Evolutionary conservation across 2,113 vertebrate genomes (phyloP).

Genomic region (Polypterus senegalus): DNA sequence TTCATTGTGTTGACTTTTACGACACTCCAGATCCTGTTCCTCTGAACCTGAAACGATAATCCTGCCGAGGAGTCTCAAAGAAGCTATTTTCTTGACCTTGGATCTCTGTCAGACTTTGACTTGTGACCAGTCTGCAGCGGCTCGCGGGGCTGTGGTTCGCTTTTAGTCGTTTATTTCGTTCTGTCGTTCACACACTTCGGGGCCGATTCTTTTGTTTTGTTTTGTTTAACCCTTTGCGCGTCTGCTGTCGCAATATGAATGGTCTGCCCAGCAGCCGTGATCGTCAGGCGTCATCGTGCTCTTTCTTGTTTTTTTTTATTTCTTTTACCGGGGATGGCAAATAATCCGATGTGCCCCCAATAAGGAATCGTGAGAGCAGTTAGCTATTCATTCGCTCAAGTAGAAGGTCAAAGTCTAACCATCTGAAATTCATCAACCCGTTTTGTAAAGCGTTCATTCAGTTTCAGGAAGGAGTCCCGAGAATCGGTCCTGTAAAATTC

Average conservation of each 20-base stretch:
- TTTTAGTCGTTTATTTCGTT: slow-evolving; percentile 11
- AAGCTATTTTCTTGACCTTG: slow-evolving; percentile 34
- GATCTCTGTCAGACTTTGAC: slow-evolving; percentile 37
- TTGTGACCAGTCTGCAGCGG: slow-evolving; percentile 29
- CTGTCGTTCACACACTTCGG: slow-evolving; percentile 6
- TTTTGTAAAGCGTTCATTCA: too few relatives aligned
- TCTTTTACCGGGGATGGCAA: too few relatives aligned
- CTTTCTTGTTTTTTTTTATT: too few relatives aligned
- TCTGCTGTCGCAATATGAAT: neutral
- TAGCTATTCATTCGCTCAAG: too few relatives aligned
- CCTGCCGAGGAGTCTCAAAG: slow-evolving; percentile 45
- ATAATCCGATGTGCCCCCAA: too few relatives aligned
- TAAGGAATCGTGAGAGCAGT: too few relatives aligned
- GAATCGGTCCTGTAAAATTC: too few relatives aligned
- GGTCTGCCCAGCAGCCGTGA: neutral
- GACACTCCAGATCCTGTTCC: slow-evolving; percentile 63
- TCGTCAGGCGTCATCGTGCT: too few relatives aligned
- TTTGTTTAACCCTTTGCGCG: neutral
- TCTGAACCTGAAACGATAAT: slow-evolving; percentile 55
- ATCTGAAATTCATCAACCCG: too few relatives aligned
- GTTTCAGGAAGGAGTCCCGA: too few relatives aligned
- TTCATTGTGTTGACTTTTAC: slow-evolving; percentile 66
- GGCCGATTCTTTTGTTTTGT: neutral
- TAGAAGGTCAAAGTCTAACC: too few relatives aligned
- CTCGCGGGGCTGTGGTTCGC: neutral